Conservation (phyloP, 2,797 vertebrate genomes). For the Thaleichthys pacificus region DNA sequence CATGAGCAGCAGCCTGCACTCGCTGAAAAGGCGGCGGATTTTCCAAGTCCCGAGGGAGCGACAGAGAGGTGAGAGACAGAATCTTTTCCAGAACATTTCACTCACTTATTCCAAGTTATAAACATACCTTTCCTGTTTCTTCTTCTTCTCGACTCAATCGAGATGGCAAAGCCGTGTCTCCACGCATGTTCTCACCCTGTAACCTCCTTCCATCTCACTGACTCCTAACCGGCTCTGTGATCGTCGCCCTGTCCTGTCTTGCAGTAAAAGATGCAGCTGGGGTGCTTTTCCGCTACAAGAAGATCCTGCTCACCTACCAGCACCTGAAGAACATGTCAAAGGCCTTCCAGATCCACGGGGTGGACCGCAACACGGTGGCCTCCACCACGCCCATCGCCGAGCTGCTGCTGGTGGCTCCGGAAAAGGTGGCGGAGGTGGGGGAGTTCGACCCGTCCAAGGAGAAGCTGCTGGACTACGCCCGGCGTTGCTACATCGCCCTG, state of each 20-base stretch:
- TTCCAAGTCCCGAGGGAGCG: conserved; percentile 80
- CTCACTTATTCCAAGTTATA: neutral
- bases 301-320: conserved; percentile 91
- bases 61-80: conserved; percentile 79
- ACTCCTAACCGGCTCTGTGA: neutral
- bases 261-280: conserved; percentile 89
- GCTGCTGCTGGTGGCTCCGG: conserved; percentile 88
- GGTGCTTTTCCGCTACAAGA: conserved; percentile 92
- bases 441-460: conserved; percentile 91
- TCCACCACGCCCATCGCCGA: conserved; percentile 91
- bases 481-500: conserved; percentile 86
- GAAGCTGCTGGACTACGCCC: conserved; percentile 89
- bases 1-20: conserved; percentile 65
- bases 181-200: no score
- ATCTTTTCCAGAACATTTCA: neutral
- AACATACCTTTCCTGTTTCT: neutral
- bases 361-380: conserved; percentile 90
- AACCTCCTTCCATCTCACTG: no score
- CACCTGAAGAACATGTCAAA: conserved; percentile 91
- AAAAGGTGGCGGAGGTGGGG: conserved; percentile 87
- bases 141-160: neutral
- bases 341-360: conserved; percentile 89
- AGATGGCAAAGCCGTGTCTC: no score
- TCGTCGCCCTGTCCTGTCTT: conserved; percentile 1
- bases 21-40: conserved; percentile 75